phyloP scores from a whole-genome alignment of 1,140 invertebrate species.

The Pseudoatta argentina region DNA sequence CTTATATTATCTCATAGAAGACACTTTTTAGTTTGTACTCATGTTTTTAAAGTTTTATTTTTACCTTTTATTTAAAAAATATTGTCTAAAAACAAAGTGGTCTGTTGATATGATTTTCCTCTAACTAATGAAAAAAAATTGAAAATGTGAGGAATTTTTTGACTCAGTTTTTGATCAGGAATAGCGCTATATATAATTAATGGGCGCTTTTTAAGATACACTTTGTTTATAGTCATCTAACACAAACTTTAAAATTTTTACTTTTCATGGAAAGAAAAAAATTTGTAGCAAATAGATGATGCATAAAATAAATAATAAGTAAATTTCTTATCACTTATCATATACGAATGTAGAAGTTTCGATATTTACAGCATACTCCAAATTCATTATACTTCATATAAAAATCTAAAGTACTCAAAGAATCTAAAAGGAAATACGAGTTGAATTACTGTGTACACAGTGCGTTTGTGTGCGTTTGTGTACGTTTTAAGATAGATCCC shows the following conservation, averaged over 20 bases:
- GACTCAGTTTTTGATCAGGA: too few species aligned
- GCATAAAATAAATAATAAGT: background rate
- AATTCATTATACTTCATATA: background rate
- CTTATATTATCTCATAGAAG: too few species aligned
- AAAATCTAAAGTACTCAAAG: background rate
- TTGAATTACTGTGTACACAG: background rate
- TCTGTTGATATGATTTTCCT: too few species aligned
- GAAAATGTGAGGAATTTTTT: too few species aligned
- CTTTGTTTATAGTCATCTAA: background rate
- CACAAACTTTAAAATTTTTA: background rate
- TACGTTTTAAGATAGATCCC: conserved; percentile 5
- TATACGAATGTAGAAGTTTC: background rate
- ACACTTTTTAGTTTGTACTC: too few species aligned
- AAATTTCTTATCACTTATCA: background rate
- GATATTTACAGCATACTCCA: background rate
- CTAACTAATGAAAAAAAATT: too few species aligned
- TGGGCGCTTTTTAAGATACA: too few species aligned
- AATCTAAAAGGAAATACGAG: conserved; percentile 2
- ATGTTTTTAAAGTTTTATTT: too few species aligned
- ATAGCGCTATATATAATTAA: too few species aligned
- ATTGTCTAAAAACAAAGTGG: too few species aligned
- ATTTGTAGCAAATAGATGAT: background rate
- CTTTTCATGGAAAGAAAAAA: background rate
- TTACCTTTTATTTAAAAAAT: too few species aligned
- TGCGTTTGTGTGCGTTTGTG: too few species aligned